Evolutionary conservation across 2,113 vertebrate species (phyloP).

Genomic region (Dinomys branickii): DNA sequence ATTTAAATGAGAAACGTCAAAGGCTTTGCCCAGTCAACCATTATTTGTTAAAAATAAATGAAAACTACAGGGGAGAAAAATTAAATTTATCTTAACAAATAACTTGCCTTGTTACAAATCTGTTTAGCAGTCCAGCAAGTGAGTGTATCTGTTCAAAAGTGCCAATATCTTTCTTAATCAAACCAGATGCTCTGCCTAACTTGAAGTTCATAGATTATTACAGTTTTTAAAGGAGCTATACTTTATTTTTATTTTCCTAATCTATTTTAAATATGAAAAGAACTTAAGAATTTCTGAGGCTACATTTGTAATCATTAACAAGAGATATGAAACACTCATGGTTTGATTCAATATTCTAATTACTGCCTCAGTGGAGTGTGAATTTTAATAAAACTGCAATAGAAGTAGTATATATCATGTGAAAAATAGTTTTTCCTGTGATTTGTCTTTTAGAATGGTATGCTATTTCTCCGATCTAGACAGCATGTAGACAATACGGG

Average conservation of each 20-base stretch:
- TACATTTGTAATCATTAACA: conserved; percentile 40
- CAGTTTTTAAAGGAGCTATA: not conserved
- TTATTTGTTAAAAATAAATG: conserved; percentile 45
- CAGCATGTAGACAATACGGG: not conserved
- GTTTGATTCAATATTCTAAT: conserved; percentile 46
- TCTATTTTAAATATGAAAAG: conserved; percentile 21
- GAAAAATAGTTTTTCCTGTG: conserved; percentile 16
- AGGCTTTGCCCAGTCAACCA: not conserved
- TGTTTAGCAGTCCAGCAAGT: not conserved
- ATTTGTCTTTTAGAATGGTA: not conserved
- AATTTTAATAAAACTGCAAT: conserved; percentile 57
- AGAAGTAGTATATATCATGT: not conserved
- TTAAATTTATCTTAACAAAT: conserved; percentile 44
- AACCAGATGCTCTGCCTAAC: not conserved
- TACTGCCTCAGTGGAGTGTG: not conserved
- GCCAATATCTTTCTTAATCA: not conserved
- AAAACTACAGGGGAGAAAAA: not conserved
- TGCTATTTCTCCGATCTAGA: not conserved
- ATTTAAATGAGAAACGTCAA: conserved; percentile 15
- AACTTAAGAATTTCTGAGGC: conserved; percentile 27
- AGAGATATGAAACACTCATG: not conserved
- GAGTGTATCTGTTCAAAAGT: not conserved
- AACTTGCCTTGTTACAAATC: not conserved
- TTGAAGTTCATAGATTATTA: conserved; percentile 8
- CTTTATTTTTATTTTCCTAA: conserved; percentile 4